Conservation (phyloP, 2,888 invertebrate genomes). For the Mesorhabditis sp. region DNA sequence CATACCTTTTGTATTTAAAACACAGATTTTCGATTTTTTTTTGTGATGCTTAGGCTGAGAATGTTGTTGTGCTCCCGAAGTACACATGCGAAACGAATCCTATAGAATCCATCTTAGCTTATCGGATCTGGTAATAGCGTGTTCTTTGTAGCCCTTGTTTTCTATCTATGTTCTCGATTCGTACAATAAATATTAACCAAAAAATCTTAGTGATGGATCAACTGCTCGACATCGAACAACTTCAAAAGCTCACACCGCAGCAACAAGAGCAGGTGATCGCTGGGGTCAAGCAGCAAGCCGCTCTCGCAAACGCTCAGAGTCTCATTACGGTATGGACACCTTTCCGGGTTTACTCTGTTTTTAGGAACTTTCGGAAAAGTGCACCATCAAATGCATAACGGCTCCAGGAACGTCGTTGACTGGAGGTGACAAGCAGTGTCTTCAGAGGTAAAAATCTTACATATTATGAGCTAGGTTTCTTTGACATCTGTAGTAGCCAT, state of each 20-base stretch:
- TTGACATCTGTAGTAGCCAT: too few species aligned
- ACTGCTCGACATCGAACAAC: conserved; percentile 44
- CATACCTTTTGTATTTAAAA: neutral
- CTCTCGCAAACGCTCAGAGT: conserved; percentile 50
- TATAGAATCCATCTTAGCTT: too few species aligned
- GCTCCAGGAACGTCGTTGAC: conserved; percentile 47
- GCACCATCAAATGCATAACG: conserved; percentile 53
- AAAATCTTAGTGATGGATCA: conserved; percentile 42
- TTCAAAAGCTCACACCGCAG: conserved; percentile 51
- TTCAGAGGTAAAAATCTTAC: conserved; percentile 34
- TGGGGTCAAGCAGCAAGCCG: conserved; percentile 53
- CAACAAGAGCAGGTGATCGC: conserved; percentile 50
- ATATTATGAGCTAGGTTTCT: neutral
- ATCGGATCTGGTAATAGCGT: neutral
- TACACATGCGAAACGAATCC: too few species aligned
- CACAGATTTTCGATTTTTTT: too few species aligned
- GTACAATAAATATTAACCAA: neutral
- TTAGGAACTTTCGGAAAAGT: conserved; percentile 55
- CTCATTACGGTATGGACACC: conserved; percentile 43
- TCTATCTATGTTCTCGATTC: conserved; percentile 3
- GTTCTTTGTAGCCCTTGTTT: neutral
- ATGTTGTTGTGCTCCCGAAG: too few species aligned
- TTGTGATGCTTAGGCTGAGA: too few species aligned
- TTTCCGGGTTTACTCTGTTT: conserved; percentile 8
- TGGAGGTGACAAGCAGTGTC: conserved; percentile 49